Conservation (phyloP, 2,797 vertebrate genomes). For the Poecilia velifera region DNA sequence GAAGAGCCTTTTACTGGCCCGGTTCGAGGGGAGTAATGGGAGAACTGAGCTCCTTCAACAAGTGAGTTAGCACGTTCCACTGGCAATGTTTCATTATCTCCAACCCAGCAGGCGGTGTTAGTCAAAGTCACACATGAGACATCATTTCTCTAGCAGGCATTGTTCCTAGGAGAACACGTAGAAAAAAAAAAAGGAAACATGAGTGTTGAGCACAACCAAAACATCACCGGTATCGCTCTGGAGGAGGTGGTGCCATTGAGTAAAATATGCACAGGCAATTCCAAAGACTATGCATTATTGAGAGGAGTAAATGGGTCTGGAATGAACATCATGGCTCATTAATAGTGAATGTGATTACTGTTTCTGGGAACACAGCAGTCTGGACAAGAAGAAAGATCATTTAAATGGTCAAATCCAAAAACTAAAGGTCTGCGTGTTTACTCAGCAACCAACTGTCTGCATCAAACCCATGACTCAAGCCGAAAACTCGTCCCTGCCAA, state of each 20-base stretch:
- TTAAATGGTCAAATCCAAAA: constrained; percentile 69
- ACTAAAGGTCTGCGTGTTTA: constrained; percentile 70
- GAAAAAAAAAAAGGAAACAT: constrained; percentile 18
- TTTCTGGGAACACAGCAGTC: constrained; percentile 77
- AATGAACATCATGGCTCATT: constrained; percentile 78
- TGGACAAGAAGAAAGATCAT: constrained; percentile 56
- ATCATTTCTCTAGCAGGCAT: constrained; percentile 45
- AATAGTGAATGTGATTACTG: constrained; percentile 82
- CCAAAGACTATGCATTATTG: constrained; percentile 79
- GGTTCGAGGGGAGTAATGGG: constrained; percentile 26
- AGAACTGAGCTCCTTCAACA: constrained; percentile 44
- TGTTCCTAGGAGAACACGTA: constrained; percentile 39
- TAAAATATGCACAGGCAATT: constrained; percentile 73
- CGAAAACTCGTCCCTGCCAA: constrained; percentile 17
- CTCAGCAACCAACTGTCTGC: constrained; percentile 56
- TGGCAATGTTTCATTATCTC: constrained; percentile 66
- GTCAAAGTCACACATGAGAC: constrained; percentile 56
- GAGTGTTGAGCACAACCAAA: constrained; percentile 21
- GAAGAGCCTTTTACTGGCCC: constrained; percentile 48
- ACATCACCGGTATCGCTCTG: not conserved
- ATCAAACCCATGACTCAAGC: constrained; percentile 34
- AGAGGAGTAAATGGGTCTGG: constrained; percentile 79
- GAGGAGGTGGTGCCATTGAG: constrained; percentile 36
- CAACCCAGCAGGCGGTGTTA: constrained; percentile 45
- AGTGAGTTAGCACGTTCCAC: constrained; percentile 55